Evolutionary conservation across 2,888 invertebrate genomes (phyloP).

Genomic region (Tenthredo distinguenda): DNA sequence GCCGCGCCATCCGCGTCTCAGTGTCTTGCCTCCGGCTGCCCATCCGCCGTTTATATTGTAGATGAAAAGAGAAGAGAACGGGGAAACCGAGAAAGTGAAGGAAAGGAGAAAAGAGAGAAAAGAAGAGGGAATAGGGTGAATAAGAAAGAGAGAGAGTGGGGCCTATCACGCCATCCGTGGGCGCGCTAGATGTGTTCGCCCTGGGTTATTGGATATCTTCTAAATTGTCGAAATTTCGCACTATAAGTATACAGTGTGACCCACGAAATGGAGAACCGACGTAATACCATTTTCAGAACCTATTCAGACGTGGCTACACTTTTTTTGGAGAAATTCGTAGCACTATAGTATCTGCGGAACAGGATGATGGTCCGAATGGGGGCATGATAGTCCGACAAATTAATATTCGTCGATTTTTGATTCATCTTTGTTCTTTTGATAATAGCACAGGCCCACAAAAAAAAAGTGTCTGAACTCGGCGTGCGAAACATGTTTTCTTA

Average conservation of each 20-base stretch:
- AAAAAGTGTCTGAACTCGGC: no score
- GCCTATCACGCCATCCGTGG: constrained; percentile 30
- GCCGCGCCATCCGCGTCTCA: background rate
- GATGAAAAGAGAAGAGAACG: background rate
- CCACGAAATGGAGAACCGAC: background rate
- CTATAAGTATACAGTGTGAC: background rate
- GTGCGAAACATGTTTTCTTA: no score
- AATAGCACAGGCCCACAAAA: no score
- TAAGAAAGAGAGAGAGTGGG: background rate
- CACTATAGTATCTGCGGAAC: background rate
- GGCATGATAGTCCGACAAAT: no score
- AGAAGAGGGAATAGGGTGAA: background rate
- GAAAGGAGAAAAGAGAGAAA: background rate
- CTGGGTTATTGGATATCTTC: constrained; percentile 35
- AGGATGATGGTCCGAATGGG: background rate
- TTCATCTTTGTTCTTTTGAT: no score
- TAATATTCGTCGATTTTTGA: no score
- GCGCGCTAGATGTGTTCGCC: constrained; percentile 3
- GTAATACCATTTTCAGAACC: background rate
- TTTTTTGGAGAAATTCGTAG: background rate
- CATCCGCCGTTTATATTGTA: constrained; percentile 16
- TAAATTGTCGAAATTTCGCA: constrained; percentile 32
- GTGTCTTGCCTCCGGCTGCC: constrained; percentile 16
- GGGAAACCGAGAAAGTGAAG: background rate
- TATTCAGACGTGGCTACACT: background rate